These are phyloP conservation scores for Pterobdella sp. DNA, from an alignment of 2,888 invertebrate species.

Conservation along the genomic window DNA sequence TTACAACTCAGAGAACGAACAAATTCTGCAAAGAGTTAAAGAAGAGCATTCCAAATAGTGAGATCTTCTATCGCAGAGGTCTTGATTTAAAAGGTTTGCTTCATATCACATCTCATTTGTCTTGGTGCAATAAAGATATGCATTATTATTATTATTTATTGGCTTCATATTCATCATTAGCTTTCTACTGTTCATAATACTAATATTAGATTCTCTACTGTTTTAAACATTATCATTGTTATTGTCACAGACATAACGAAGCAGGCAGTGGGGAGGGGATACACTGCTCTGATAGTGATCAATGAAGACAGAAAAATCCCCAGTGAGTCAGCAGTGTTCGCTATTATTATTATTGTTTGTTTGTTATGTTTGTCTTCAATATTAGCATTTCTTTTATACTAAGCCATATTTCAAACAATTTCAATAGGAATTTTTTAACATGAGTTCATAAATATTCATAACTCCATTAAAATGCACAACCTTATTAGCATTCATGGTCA, in stretches of 20 bases:
- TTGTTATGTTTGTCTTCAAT: neutral
- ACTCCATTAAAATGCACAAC: neutral
- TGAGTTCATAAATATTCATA: neutral
- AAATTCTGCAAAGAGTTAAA: constrained; percentile 85
- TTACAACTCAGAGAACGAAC: constrained; percentile 62
- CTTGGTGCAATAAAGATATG: no score
- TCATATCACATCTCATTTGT: no score
- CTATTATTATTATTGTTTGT: neutral
- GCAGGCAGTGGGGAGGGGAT: constrained; percentile 66
- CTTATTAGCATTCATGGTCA: neutral
- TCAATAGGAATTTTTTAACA: no score
- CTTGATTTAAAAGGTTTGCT: constrained; percentile 85
- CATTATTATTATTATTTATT: no score
- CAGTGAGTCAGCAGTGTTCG: constrained; percentile 52
- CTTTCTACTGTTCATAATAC: no score
- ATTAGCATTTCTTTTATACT: no score
- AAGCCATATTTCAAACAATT: no score
- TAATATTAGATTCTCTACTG: no score
- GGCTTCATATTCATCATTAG: no score
- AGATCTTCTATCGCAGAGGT: constrained; percentile 74
- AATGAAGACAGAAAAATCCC: constrained; percentile 89
- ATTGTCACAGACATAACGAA: constrained; percentile 84
- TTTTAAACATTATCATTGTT: no score
- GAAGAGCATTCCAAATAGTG: constrained; percentile 83
- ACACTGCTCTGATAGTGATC: constrained; percentile 53